Percentiles rank a stretch among this genome's conserved stretches.
Evolutionary conservation across 2,797 vertebrate species (phyloP).

Genomic region (Hoplostethus mediterraneus): DNA sequence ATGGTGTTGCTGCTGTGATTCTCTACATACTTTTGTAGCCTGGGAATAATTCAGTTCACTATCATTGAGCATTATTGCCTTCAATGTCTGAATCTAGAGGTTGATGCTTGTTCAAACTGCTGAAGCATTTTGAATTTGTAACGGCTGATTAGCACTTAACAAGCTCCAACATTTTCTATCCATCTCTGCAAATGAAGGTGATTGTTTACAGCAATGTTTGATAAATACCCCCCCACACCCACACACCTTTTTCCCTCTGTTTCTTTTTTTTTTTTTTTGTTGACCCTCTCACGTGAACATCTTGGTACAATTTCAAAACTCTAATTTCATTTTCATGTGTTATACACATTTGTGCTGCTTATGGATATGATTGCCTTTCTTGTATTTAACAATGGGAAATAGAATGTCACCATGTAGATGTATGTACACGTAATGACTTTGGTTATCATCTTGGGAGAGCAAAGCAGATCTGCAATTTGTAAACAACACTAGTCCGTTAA

Average conservation of each 20-base stretch:
- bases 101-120: conserved; percentile 78
- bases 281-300: conserved; percentile 74
- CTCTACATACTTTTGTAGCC: conserved; percentile 42
- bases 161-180: conserved; percentile 63
- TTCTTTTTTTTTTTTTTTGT: conserved; percentile 23
- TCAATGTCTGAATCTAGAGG: conserved; percentile 75
- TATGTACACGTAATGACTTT: conserved; percentile 78
- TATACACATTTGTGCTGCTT: conserved; percentile 88
- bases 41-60: conserved; percentile 48
- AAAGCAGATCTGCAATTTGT: conserved; percentile 75
- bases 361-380: conserved; percentile 86
- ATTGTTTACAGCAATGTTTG: conserved; percentile 83
- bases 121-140: conserved; percentile 72
- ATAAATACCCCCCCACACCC: conserved; percentile 45
- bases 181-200: conserved; percentile 79
- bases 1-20: conserved; percentile 67
- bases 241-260: neutral
- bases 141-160: conserved; percentile 79
- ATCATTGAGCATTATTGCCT: conserved; percentile 74
- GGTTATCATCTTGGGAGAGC: conserved; percentile 81
- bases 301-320: conserved; percentile 82
- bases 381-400: conserved; percentile 78
- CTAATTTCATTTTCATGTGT: conserved; percentile 83
- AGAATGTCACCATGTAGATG: conserved; percentile 80
- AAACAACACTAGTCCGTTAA: conserved; percentile 77